Conservation (phyloP, 2,797 vertebrate species). For the Simalia tracyae region DNA sequence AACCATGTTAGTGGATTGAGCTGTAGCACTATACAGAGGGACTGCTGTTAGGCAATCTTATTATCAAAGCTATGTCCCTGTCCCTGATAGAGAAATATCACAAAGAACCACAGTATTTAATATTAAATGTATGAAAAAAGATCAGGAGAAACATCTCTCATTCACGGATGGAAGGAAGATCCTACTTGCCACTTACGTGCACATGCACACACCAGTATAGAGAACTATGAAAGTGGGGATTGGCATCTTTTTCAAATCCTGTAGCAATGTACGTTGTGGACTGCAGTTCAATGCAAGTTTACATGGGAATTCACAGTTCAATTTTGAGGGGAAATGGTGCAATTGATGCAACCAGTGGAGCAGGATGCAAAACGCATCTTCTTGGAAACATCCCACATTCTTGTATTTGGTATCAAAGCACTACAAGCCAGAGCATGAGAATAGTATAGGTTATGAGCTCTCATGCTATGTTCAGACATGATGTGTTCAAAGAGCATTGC, state of each 20-base stretch:
- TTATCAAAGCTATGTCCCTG: slow-evolving; percentile 56
- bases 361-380: background rate
- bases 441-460: background rate
- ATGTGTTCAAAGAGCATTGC: background rate
- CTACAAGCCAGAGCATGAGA: background rate
- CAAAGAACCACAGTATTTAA: slow-evolving; percentile 15
- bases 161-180: background rate
- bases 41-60: slow-evolving; percentile 14
- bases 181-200: background rate
- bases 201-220: background rate
- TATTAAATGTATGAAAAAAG: background rate
- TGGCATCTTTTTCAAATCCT: background rate
- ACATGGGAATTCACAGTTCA: background rate
- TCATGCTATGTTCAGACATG: background rate
- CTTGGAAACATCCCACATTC: background rate
- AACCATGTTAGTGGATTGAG: background rate
- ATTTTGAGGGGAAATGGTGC: background rate
- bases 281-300: background rate
- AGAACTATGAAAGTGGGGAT: background rate
- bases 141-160: slow-evolving; percentile 22
- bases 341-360: background rate
- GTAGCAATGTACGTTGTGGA: background rate
- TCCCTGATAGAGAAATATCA: slow-evolving; percentile 55
- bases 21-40: slow-evolving; percentile 23
- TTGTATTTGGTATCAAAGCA: background rate